Base-by-base conservation (phyloP, 2,888 invertebrate genomes). In the Griposia aprilina region DNA sequence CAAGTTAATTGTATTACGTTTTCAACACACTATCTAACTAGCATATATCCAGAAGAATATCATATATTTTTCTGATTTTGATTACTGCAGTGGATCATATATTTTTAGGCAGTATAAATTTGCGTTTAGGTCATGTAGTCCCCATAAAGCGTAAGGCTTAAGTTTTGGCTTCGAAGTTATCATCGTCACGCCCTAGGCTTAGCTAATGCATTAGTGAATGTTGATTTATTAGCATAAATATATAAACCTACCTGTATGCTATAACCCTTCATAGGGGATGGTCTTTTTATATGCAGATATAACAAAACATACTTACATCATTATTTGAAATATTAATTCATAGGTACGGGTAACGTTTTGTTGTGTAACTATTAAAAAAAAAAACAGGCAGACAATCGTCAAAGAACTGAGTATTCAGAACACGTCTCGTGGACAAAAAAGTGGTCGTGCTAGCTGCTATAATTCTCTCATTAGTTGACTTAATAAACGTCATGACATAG, bases 71-170 rank as follows among this genome's bases (percentile, higher is more conserved):
- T n/a, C n/a, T n/a, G n/a, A n/a, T n/a, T n/a, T n/a, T n/a, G n/a
- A n/a, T n/a, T n/a, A n/a, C n/a, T n/a, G n/a, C n/a, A n/a, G n/a
- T n/a, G n/a, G n/a, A n/a, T n/a, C n/a, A n/a, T n/a, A n/a, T n/a
- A n/a, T n/a, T n/a, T n/a, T n/a, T n/a, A n/a, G n/a, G n/a, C n/a
- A n/a, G n/a, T n/a, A n/a, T n/a, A n/a, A n/a, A n/a, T n/a, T n/a
- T n/a, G n/a, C n/a, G n/a, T n/a, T n/a, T n/a, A n/a, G n/a, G n/a
- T n/a, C n/a, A n/a, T n/a, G n/a, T n/a, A n/a, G n/a, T n/a, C n/a
- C n/a, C n/a, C n/a, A n/a, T n/a, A n/a, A n/a, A n/a, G n/a, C 3
- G 17, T 23, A 26, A 55, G 45, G 80, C 62, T 80, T 62, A 48
- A 3, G 15, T 66, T 52, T 81, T 59, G 17, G 23, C 26, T 66